Evolutionary conservation across 2,113 vertebrate species (phyloP), one percentile per base, ranked within the genome.

Genomic region (Acrocephalus kingi): DNA sequence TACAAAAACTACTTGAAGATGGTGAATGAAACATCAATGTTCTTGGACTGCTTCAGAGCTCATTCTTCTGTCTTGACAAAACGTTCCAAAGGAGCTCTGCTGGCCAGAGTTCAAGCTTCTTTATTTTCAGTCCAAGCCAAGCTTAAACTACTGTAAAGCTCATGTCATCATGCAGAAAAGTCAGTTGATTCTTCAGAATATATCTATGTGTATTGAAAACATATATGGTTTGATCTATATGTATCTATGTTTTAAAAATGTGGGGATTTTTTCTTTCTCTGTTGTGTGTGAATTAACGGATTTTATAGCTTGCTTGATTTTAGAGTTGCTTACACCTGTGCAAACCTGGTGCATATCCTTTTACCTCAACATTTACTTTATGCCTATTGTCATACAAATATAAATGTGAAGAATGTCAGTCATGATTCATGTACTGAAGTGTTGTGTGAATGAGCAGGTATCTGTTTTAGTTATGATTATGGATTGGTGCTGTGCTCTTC

Each of bases 1-100:
- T 99, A 84, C 98, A 99, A 94, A 98, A 98, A 56, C 97, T 99
- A 6, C 97, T 99, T 95, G 98, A 99, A 45, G 98, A 99, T 48
- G 96, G 97, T 20, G 95, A 98, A 73, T 98, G 97, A 98, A 39
- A 86, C 31, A 5, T 62, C 7, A 5, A 0, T 62, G 24, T 87
- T 86, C 83, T 79, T 92, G 66, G 84, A 89, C 92, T 81, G 77
- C 91, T 35, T 74, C 72, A 82, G 91, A 96, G 96, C 92, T 97
- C 95, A 31, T 10, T 78, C 61, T 82, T 88, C 77, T 85, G 35
- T 84, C 71, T 58, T 93, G 90, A 93, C 72, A 90, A 94, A 81
- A 67, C 21, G 68, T 94, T 95, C 89, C 83, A 64, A 90, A 90
- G 62, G 51, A 78, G 22, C 96, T 98, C 98, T 98, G 98, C 98